Evolutionary conservation across 2,113 vertebrate genomes (phyloP).

Genomic region (Scalopus aquaticus): DNA sequence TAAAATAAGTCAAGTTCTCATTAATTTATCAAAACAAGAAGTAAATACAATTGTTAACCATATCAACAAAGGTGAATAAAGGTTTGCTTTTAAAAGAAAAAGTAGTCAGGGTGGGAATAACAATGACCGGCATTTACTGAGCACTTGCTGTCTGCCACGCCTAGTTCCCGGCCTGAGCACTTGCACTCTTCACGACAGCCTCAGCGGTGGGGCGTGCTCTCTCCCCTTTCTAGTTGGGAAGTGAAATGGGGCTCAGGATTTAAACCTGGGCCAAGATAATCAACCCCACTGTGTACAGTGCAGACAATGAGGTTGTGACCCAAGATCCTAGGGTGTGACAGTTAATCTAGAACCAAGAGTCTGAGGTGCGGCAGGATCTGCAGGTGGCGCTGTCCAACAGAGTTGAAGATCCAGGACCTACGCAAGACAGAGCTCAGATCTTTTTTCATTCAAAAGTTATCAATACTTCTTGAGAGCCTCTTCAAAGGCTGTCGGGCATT

Average conservation of each 20-base stretch:
- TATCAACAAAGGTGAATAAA: neutral
- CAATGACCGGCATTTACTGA: neutral
- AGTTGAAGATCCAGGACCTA: neutral
- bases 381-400: neutral
- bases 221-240: neutral
- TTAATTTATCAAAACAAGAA: conserved; percentile 31
- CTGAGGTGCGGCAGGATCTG: neutral
- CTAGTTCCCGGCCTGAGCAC: neutral
- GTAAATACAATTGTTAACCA: neutral
- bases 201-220: neutral
- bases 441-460: neutral
- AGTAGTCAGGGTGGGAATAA: too few relatives aligned
- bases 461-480: neutral
- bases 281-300: neutral
- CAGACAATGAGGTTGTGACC: neutral
- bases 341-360: too few relatives aligned
- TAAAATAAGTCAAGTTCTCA: conserved; percentile 10
- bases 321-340: neutral
- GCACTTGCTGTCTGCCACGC: neutral
- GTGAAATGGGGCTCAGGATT: neutral
- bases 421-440: neutral
- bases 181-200: neutral
- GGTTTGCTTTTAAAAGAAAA: neutral
- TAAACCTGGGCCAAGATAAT: neutral
- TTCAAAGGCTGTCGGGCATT: neutral